These are phyloP conservation scores for Scolopax bukidnonensis DNA, from an alignment of 2,797 vertebrate species.

Conservation along the genomic window DNA sequence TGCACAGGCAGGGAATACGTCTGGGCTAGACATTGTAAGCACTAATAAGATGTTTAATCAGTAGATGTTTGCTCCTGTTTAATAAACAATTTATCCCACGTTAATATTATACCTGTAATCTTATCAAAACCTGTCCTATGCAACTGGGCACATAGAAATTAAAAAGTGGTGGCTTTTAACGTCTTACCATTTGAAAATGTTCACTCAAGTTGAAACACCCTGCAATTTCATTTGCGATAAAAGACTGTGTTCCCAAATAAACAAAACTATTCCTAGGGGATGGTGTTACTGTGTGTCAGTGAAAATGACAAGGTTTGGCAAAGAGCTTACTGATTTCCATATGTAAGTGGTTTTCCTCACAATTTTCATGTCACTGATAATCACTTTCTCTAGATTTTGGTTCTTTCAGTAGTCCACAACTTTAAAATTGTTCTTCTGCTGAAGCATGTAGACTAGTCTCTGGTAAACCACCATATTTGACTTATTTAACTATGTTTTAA, in stretches of 20 bases:
- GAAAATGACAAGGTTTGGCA: background rate
- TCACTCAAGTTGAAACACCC: background rate
- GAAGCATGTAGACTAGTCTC: slow-evolving; percentile 49
- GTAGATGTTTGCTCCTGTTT: background rate
- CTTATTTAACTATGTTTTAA: slow-evolving; percentile 63
- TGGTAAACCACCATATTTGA: slow-evolving; percentile 63
- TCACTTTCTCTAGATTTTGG: background rate
- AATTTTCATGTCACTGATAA: background rate
- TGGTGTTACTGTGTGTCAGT: background rate
- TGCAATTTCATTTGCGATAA: background rate
- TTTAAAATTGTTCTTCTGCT: slow-evolving; percentile 17
- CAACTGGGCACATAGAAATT: background rate
- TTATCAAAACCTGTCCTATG: background rate
- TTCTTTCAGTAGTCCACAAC: background rate
- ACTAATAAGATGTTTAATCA: background rate
- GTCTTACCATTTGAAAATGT: background rate
- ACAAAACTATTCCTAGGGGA: background rate
- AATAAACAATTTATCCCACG: background rate
- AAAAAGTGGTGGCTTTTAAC: background rate
- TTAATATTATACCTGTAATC: background rate
- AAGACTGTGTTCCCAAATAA: background rate
- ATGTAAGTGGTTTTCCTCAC: background rate
- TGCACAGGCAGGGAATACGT: background rate
- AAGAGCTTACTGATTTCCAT: background rate
- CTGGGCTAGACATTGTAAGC: background rate